Conservation (phyloP, 2,888 invertebrate species). For the Listrodromus nycthemerus region DNA sequence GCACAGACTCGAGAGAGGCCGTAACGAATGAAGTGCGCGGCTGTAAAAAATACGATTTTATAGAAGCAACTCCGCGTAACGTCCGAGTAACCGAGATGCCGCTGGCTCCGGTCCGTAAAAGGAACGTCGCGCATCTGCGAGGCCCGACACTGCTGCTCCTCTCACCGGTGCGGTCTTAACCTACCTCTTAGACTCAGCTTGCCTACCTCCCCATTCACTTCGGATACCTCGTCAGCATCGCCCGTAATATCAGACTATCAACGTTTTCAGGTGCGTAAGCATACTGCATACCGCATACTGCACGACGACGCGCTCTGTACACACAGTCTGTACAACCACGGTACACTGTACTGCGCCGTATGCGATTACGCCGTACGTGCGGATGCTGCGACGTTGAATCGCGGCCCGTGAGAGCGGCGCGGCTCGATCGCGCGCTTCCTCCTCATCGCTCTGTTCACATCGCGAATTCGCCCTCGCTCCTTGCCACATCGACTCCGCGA, state of each 20-base stretch:
- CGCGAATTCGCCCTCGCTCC: slow-evolving; percentile 6
- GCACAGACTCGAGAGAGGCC: slow-evolving; percentile 70
- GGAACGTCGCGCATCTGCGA: slow-evolving; percentile 76
- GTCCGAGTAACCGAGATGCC: slow-evolving; percentile 75
- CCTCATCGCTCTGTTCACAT: slow-evolving; percentile 1
- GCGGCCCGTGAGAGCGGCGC: slow-evolving; percentile 13
- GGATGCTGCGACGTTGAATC: slow-evolving; percentile 23
- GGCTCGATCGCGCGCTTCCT: background rate
- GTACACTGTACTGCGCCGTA: background rate
- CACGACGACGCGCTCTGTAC: background rate
- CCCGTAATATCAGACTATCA: slow-evolving; percentile 56
- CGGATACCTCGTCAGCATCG: slow-evolving; percentile 51
- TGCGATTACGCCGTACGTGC: background rate
- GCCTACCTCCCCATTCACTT: slow-evolving; percentile 25
- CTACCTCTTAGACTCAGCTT: slow-evolving; percentile 50
- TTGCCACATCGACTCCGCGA: slow-evolving; percentile 17
- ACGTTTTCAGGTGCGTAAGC: slow-evolving; percentile 51
- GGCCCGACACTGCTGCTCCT: slow-evolving; percentile 61
- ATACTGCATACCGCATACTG: slow-evolving; percentile 11
- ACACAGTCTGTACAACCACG: background rate
- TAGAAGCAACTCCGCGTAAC: slow-evolving; percentile 75
- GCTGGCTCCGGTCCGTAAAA: slow-evolving; percentile 72
- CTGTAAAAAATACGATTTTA: slow-evolving; percentile 79
- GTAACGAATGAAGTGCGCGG: slow-evolving; percentile 78
- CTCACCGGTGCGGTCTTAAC: slow-evolving; percentile 35